Percentiles rank a stretch among this genome's conserved stretches.
phyloP scores from a whole-genome alignment of 2,888 invertebrate genomes.

The Brachyptera putata region DNA sequence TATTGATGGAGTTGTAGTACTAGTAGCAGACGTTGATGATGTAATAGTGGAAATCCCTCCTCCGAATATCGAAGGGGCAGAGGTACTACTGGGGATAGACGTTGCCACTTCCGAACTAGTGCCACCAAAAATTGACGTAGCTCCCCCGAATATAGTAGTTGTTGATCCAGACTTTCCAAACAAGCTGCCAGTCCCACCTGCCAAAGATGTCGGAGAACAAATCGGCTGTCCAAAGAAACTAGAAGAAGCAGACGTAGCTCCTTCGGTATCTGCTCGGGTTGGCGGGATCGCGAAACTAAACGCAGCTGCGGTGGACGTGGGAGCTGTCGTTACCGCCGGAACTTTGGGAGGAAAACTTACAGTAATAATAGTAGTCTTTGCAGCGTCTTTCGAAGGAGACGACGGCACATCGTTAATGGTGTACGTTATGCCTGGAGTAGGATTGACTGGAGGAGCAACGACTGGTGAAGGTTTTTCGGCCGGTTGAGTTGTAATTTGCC shows the following conservation, averaged over 20 bases:
- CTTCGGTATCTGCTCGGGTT: neutral
- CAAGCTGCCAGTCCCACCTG: constrained; percentile 11
- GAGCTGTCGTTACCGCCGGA: neutral
- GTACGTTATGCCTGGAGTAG: neutral
- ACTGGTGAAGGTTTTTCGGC: no score
- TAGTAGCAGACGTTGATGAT: neutral
- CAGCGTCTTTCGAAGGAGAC: neutral
- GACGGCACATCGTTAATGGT: neutral
- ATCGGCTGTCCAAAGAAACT: neutral
- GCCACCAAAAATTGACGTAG: neutral
- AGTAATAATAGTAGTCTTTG: neutral
- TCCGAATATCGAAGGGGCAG: neutral
- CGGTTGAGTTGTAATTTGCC: no score
- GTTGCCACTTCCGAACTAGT: constrained; percentile 16
- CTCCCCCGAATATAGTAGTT: constrained; percentile 19
- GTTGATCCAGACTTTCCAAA: constrained; percentile 19
- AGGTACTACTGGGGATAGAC: neutral
- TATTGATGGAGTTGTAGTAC: constrained; percentile 12
- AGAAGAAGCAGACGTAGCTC: neutral
- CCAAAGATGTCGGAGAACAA: constrained; percentile 21
- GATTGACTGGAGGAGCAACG: no score
- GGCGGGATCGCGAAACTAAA: neutral
- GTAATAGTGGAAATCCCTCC: neutral
- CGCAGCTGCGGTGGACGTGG: neutral
- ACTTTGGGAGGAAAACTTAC: constrained; percentile 1